phyloP scores from a whole-genome alignment of 1,140 invertebrate genomes.

The Pseudomyrmex cubaensis region DNA sequence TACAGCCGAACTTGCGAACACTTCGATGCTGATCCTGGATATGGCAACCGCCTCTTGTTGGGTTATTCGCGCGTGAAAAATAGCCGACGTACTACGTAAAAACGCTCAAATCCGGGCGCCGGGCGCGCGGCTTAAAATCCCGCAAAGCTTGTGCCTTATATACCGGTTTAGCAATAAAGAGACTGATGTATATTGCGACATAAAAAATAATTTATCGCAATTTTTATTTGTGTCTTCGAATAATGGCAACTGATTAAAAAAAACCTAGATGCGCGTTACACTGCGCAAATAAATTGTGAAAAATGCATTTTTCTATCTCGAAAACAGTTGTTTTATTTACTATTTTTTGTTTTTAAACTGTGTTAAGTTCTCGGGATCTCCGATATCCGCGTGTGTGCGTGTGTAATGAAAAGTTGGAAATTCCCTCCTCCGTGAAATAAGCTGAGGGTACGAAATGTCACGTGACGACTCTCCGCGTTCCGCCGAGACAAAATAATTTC shows the following conservation, averaged over 20 bases:
- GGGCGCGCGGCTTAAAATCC: conserved; percentile 16
- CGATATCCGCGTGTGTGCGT: not conserved
- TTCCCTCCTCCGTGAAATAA: conserved; percentile 25
- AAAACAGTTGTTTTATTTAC: not conserved
- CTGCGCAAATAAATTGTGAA: not conserved
- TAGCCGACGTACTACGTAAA: conserved; percentile 14
- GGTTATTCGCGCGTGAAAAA: conserved; percentile 38
- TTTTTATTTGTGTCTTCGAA: not conserved
- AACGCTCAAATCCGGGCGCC: not conserved
- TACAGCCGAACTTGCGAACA: conserved; percentile 23
- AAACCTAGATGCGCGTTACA: not conserved
- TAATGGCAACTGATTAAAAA: not conserved
- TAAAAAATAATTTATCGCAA: conserved; percentile 42
- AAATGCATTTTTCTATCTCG: too few species aligned
- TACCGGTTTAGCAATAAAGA: conserved; percentile 17
- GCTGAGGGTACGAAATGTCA: not conserved
- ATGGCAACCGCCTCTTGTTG: conserved; percentile 34
- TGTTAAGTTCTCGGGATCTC: not conserved
- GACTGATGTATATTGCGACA: not conserved
- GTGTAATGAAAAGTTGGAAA: not conserved
- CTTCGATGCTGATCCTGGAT: conserved; percentile 40
- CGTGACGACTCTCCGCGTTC: conserved; percentile 26
- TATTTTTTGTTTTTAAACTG: not conserved
- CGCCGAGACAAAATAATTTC: conserved; percentile 57
- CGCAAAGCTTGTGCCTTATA: not conserved